These are phyloP conservation scores for Xanthia icteritia DNA, from an alignment of 2,888 invertebrate genomes.

Conservation along the genomic window DNA sequence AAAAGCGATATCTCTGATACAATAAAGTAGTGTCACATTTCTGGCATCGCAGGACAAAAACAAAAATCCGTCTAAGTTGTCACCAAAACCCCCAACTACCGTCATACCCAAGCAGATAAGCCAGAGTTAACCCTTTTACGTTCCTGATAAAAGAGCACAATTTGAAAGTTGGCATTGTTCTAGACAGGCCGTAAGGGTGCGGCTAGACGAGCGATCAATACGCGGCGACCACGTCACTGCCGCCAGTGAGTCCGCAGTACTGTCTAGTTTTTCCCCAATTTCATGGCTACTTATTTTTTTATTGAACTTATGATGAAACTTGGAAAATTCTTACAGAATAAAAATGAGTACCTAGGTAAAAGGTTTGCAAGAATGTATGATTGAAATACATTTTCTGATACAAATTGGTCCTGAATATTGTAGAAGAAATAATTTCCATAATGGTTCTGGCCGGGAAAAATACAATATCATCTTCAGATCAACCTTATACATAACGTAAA, in stretches of 20 bases:
- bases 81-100: constrained; percentile 11
- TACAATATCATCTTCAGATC: constrained; percentile 14
- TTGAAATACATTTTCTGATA: constrained; percentile 25
- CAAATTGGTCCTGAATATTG: constrained; percentile 41
- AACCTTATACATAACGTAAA: constrained; percentile 17
- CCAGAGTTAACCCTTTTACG: constrained; percentile 46
- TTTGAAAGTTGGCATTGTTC: constrained; percentile 54
- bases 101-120: constrained; percentile 45
- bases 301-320: constrained; percentile 25
- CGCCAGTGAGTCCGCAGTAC: constrained; percentile 53
- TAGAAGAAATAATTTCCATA: constrained; percentile 29
- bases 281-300: constrained; percentile 35
- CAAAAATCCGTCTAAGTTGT: constrained; percentile 10
- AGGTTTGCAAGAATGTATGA: constrained; percentile 10
- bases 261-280: constrained; percentile 35
- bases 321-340: constrained; percentile 3
- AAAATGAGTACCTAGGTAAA: neutral
- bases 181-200: constrained; percentile 61
- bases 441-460: constrained; percentile 2
- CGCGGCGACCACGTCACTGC: constrained; percentile 57
- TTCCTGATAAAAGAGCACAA: constrained; percentile 48
- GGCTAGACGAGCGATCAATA: constrained; percentile 65
- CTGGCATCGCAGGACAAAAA: constrained; percentile 14
- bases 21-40: no score
- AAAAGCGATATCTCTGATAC: no score